Base-by-base conservation (phyloP, 2,888 invertebrate genomes). In the Drosophila kambysellisi region DNA sequence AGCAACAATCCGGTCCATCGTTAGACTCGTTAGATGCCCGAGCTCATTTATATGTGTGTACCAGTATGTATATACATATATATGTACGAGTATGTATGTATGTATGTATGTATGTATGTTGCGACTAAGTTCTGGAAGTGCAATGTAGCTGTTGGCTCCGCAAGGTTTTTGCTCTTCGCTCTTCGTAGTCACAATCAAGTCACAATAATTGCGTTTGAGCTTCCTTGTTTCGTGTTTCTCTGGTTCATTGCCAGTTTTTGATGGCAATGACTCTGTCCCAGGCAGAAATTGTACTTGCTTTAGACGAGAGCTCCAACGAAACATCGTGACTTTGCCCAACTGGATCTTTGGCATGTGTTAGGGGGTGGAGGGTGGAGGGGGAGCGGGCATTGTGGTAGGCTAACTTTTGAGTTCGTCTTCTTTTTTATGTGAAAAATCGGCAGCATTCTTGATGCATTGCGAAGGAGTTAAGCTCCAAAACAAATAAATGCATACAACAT, bases 201-300 rank as follows among this genome's bases (percentile, higher is more conserved):
- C 43, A 15, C 74, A 76, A 74, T 81, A 69, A 78, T 81, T 88
- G 74, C 76, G 81, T 68, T 70, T 82, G 69, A 82, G 82, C 84
- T 84, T 84, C 84, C 90, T 89, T 89, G 82, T 89, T 84, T 84
- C 82, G 82, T 88, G 84, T 82, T 79, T 82, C 82, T 78, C 79
- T 84, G 70, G 73, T 76, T 76, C 79, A 89, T 74, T 81, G 82
- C 85, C 88, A 83, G 82, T 79, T 89, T 79, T 89, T 88, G 88
- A 84, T 79, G 88, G 82, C 88, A 84, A 82, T 83, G 84, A 74
- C 73, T 84, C 70, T 74, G 60, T 59, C 50, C 37, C 59, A 37
- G 61, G 46, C 43, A 32, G 61, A 33, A 78, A 62, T 79, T 65
- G 52, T 51, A 61, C 69, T 71, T 51, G 63, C 39, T 66, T 41